A percentile compares a stretch with the other conserved stretches of the same genome.
Evolutionary conservation across 2,888 invertebrate species (phyloP).

Genomic region (Acanthosepion pharaonis): DNA sequence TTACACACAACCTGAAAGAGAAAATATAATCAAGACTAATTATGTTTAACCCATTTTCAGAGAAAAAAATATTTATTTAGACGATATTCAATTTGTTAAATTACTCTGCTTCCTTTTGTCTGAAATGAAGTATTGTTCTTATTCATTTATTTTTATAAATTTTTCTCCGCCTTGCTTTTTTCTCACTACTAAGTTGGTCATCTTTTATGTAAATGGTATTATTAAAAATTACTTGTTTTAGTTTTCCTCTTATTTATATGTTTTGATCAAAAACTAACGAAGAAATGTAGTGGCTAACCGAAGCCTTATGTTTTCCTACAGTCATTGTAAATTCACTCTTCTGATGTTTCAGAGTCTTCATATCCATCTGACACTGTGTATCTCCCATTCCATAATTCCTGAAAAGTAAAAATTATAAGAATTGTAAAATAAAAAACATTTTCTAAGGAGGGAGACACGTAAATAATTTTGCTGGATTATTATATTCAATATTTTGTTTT

Average conservation of each 20-base stretch:
- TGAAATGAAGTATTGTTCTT: too few relatives aligned
- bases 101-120: too few relatives aligned
- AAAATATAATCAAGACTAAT: background rate
- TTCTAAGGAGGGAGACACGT: too few relatives aligned
- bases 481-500: too few relatives aligned
- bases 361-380: conserved; percentile 88
- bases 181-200: too few relatives aligned
- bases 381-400: conserved; percentile 93
- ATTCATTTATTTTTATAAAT: too few relatives aligned
- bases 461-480: too few relatives aligned
- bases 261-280: background rate
- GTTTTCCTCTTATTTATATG: background rate
- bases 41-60: background rate
- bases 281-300: conserved; percentile 61
- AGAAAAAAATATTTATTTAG: background rate
- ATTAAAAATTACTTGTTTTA: too few relatives aligned
- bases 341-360: conserved; percentile 90
- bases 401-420: conserved; percentile 8
- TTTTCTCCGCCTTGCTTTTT: too few relatives aligned
- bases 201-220: too few relatives aligned
- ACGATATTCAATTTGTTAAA: too few relatives aligned
- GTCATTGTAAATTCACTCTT: conserved; percentile 95
- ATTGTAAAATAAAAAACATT: too few relatives aligned
- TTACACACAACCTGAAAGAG: conserved; percentile 83
- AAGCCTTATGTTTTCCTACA: conserved; percentile 92